Evolutionary conservation across 1,140 invertebrate species (phyloP).

Genomic region (Dreissena polymorpha): DNA sequence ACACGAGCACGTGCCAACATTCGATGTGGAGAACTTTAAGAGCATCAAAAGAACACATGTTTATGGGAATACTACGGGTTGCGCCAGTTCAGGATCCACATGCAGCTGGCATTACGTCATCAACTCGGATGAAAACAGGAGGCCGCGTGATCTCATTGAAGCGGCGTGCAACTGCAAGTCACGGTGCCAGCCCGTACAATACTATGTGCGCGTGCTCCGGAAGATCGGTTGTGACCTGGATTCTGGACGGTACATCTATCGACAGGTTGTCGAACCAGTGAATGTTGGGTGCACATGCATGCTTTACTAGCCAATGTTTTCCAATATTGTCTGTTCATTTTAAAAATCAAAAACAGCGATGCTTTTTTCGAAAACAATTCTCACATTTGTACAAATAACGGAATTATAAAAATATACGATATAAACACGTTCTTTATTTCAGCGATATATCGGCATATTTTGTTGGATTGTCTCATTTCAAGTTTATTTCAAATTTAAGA

Average conservation of each 20-base stretch:
- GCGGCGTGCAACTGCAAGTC: constrained; percentile 34
- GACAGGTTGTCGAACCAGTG: constrained; percentile 5
- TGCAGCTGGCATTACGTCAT: constrained; percentile 39
- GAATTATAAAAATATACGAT: neutral
- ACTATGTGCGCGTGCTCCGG: constrained; percentile 26
- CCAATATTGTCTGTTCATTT: neutral
- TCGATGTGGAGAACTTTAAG: constrained; percentile 24
- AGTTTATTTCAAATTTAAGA: too few relatives aligned
- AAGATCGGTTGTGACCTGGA: constrained; percentile 20
- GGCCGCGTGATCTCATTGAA: constrained; percentile 2
- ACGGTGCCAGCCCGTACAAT: constrained; percentile 13
- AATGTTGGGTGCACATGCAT: constrained; percentile 36
- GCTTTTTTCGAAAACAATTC: neutral
- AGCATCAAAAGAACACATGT: neutral
- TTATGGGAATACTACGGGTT: neutral
- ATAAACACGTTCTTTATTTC: neutral
- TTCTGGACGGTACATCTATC: constrained; percentile 16
- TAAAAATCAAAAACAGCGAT: neutral
- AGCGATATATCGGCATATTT: neutral
- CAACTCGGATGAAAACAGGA: constrained; percentile 29
- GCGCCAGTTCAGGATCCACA: neutral
- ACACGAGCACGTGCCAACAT: neutral
- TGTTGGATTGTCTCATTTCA: too few relatives aligned
- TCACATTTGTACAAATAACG: neutral
- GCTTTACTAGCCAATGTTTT: neutral